Base-by-base conservation (phyloP, 1,140 invertebrate species). In the Ceratina calcarata region DNA sequence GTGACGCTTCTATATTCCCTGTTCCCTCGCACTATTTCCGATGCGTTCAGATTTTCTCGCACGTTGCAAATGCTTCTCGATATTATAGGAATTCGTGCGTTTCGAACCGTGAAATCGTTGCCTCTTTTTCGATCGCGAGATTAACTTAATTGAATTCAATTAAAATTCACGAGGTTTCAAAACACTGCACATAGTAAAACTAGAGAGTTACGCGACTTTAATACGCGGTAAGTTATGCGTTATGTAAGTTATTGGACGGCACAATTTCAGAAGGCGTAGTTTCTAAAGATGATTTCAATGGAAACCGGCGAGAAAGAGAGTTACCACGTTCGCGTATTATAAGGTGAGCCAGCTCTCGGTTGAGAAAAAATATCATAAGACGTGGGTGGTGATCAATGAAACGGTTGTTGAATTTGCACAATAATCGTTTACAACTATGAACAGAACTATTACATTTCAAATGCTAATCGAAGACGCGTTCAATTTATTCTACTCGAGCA, bases 11-110 rank as follows among this genome's bases (percentile, higher is more conserved):
- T 45, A 45, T 45, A 45, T 45, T 45, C 77, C 58, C 79, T 67
- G 82, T 68, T 86, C 73, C 55, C 61, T 83, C 60, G 74, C 27
- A 55, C 67, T 70, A 69, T 67, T 74, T 69, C 70, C 37, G 68
- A 49, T 20, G 37, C 62, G 75, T 78, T 66, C 72, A 72, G 75
- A 61, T 72, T 81, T 81, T 10, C 37, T 45, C 37, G 37, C 37
- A 45, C 37, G 8, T 45, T 45, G 2, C 8, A 10, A 45, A 45
- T 45, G 37, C 10, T 37, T 6, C 32, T 6, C 32, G 32, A 37
- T 45, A 45, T 32, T 6, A 10, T 0, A 45, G 37, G 53, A 49
- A 27, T 67, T 58, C 53, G 32, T 7, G 16, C 1, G 0, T n/a
- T 16, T 68, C 16, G 16, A 24, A 27, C 13, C 13, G 15, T 22